phyloP scores from a whole-genome alignment of 2,888 invertebrate species.

The Ormyrus labotus region DNA sequence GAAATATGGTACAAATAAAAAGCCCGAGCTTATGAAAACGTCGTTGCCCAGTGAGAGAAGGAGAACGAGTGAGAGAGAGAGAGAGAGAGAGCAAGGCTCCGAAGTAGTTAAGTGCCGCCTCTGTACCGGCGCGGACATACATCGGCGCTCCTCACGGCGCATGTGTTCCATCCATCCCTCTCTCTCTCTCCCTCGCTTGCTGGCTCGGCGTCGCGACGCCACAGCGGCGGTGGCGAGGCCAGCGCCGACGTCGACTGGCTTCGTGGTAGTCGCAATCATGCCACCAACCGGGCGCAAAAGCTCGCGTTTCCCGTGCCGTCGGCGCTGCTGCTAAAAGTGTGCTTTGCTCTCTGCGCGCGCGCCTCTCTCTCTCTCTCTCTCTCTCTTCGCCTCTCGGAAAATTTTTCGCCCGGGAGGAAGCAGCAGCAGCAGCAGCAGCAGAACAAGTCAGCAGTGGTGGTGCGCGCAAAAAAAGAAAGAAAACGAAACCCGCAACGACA shows the following conservation, averaged over 20 bases:
- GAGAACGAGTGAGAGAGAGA: not conserved
- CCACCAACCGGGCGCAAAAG: slow-evolving; percentile 73
- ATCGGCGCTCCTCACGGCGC: slow-evolving; percentile 63
- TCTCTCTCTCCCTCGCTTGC: not conserved
- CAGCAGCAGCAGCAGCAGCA: no score
- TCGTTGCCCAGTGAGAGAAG: not conserved
- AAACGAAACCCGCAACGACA: slow-evolving; percentile 4
- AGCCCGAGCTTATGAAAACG: no score
- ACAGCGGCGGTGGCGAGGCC: slow-evolving; percentile 62
- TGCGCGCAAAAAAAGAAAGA: not conserved
- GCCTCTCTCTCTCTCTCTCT: not conserved
- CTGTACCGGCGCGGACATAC: slow-evolving; percentile 52
- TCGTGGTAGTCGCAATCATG: slow-evolving; percentile 73
- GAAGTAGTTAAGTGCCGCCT: slow-evolving; percentile 24
- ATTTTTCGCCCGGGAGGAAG: no score
- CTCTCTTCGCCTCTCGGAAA: no score
- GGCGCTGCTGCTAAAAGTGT: slow-evolving; percentile 33
- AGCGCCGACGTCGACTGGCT: slow-evolving; percentile 65
- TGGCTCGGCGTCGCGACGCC: slow-evolving; percentile 68
- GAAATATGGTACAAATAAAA: no score
- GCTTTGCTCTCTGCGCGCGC: not conserved
- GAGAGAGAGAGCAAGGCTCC: not conserved
- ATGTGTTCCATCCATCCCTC: slow-evolving; percentile 60
- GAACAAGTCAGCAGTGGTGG: no score
- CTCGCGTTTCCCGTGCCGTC: slow-evolving; percentile 57